These are phyloP conservation scores for Eurytoma adleriae DNA, from an alignment of 2,888 invertebrate species.

Conservation along the genomic window DNA sequence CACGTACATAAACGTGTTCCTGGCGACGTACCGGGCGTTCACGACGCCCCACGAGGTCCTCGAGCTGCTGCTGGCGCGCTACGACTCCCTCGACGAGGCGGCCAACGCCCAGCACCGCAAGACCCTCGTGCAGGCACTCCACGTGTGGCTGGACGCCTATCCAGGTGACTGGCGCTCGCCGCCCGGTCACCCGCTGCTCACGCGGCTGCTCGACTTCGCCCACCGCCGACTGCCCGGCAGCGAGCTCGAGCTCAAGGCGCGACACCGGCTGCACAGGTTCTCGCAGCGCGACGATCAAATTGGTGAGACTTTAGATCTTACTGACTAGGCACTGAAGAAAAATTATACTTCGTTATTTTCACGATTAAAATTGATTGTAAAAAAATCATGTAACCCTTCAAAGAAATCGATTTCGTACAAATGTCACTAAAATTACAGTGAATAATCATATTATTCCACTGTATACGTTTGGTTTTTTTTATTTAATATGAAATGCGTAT, in stretches of 20 bases:
- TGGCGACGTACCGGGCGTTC: conserved; percentile 95
- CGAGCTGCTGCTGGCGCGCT: conserved; percentile 86
- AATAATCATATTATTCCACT: too few species aligned
- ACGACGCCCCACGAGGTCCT: conserved; percentile 92
- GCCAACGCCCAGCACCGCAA: conserved; percentile 83
- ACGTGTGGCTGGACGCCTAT: conserved; percentile 98
- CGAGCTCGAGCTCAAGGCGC: conserved; percentile 87
- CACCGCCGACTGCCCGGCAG: conserved; percentile 88
- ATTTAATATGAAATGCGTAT: too few species aligned
- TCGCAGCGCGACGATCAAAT: conserved; percentile 77
- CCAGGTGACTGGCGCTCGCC: conserved; percentile 93
- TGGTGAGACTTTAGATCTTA: conserved; percentile 60
- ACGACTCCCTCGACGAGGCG: conserved; percentile 83
- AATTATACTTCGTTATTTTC: too few species aligned
- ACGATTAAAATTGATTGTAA: too few species aligned
- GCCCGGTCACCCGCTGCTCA: conserved; percentile 87
- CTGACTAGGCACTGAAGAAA: too few species aligned
- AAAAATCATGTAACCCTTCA: too few species aligned
- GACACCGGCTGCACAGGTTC: conserved; percentile 87
- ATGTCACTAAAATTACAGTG: too few species aligned
- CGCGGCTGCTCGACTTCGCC: conserved; percentile 90
- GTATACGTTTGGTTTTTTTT: too few species aligned
- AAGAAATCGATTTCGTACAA: too few species aligned
- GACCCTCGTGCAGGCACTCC: conserved; percentile 92
- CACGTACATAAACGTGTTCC: conserved; percentile 97